A percentile compares a stretch with the other conserved stretches of the same genome.
These are phyloP conservation scores for Prionchulus punctatus DNA, from an alignment of 2,888 invertebrate species.

Conservation along the genomic window DNA sequence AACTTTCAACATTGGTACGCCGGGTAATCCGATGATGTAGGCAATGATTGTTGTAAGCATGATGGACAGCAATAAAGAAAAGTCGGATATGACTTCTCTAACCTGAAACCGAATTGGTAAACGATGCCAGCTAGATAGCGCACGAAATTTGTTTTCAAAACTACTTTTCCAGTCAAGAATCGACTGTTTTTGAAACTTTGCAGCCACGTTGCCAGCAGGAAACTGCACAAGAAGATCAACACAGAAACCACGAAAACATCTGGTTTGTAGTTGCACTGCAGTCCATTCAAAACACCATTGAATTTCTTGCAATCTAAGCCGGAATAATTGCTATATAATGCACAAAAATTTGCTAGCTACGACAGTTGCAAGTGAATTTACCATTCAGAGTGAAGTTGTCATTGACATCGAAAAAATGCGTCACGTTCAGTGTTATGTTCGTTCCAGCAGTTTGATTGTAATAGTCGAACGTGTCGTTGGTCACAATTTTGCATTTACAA, in stretches of 20 bases:
- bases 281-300: slow-evolving; percentile 16
- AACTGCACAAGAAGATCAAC: slow-evolving; percentile 32
- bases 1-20: slow-evolving; percentile 4
- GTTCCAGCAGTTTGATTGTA: too few relatives aligned
- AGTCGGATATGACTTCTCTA: neutral
- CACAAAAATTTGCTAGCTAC: too few relatives aligned
- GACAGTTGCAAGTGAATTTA: too few relatives aligned
- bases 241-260: slow-evolving; percentile 33
- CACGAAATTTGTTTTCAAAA: too few relatives aligned
- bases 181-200: slow-evolving; percentile 24
- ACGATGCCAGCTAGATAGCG: too few relatives aligned
- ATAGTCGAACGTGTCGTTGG: neutral
- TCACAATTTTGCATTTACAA: neutral
- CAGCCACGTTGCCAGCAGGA: slow-evolving; percentile 27
- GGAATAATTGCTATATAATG: too few relatives aligned
- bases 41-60: neutral
- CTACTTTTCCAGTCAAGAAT: slow-evolving; percentile 28
- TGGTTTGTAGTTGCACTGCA: slow-evolving; percentile 22
- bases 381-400: too few relatives aligned
- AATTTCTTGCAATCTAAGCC: slow-evolving; percentile 16
- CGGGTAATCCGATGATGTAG: neutral
- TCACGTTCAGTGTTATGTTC: too few relatives aligned
- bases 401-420: too few relatives aligned
- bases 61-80: neutral
- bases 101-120: neutral